Conservation (phyloP, 2,797 vertebrate genomes). For the Chromobotia macracanthus region DNA sequence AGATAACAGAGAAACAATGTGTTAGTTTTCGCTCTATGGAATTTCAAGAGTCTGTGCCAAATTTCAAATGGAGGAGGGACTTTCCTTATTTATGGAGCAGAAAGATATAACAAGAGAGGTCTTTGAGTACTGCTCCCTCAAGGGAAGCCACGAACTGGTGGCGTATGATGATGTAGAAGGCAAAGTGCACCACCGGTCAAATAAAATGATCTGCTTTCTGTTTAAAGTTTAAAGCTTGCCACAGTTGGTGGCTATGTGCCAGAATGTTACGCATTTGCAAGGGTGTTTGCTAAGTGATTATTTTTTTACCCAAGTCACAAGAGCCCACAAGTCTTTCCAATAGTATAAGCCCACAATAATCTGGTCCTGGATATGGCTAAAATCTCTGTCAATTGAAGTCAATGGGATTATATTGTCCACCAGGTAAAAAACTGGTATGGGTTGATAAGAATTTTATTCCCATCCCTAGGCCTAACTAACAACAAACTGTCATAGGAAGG, state of each 20-base stretch:
- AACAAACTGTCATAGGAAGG: no score
- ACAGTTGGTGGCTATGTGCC: no score
- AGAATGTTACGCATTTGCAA: background rate
- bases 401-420: no score
- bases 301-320: no score
- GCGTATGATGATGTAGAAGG: slow-evolving; percentile 44
- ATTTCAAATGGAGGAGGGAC: slow-evolving; percentile 72
- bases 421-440: no score
- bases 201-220: slow-evolving; percentile 55
- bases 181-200: slow-evolving; percentile 53
- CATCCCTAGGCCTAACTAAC: no score
- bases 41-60: slow-evolving; percentile 76
- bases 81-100: slow-evolving; percentile 79
- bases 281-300: background rate
- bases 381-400: no score
- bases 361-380: no score
- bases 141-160: slow-evolving; percentile 50
- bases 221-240: slow-evolving; percentile 14
- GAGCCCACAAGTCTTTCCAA: no score
- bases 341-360: no score
- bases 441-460: no score
- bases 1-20: slow-evolving; percentile 63
- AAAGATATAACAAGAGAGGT: slow-evolving; percentile 66
- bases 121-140: slow-evolving; percentile 64
- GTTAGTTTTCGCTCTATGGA: slow-evolving; percentile 67